Evolutionary conservation across 2,888 invertebrate species (phyloP).

Genomic region (Bhutanitis thaidina): DNA sequence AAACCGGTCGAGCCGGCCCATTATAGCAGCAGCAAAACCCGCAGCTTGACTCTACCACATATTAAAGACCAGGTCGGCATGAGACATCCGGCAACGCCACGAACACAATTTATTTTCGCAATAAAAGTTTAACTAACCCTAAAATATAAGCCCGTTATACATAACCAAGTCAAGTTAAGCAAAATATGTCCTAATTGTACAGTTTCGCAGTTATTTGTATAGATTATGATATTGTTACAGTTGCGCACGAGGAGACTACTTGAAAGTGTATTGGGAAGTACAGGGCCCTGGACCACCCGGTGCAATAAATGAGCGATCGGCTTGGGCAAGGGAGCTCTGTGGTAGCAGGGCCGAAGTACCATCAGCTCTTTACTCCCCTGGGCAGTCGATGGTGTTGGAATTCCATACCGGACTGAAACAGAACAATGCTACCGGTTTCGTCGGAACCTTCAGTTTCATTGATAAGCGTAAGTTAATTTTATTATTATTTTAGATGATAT

Average conservation of each 20-base stretch:
- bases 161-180: no score
- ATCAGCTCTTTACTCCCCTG: slow-evolving; percentile 86
- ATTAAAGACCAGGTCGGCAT: no score
- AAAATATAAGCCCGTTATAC: no score
- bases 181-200: no score
- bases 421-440: slow-evolving; percentile 83
- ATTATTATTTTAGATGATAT: no score
- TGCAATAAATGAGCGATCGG: slow-evolving; percentile 87
- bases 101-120: no score
- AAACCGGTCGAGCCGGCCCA: no score
- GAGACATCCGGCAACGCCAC: no score
- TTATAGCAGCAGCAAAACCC: no score
- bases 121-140: no score
- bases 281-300: slow-evolving; percentile 85
- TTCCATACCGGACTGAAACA: slow-evolving; percentile 82
- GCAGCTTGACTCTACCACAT: no score
- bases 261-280: slow-evolving; percentile 89
- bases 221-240: slow-evolving; percentile 73
- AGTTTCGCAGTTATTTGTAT: no score
- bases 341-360: slow-evolving; percentile 85
- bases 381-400: slow-evolving; percentile 86
- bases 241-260: slow-evolving; percentile 86
- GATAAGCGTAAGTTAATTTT: slow-evolving; percentile 83
- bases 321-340: slow-evolving; percentile 86
- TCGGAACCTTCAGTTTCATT: slow-evolving; percentile 87